Conservation (phyloP, 2,797 vertebrate genomes). For the Ceyx erithaca region DNA sequence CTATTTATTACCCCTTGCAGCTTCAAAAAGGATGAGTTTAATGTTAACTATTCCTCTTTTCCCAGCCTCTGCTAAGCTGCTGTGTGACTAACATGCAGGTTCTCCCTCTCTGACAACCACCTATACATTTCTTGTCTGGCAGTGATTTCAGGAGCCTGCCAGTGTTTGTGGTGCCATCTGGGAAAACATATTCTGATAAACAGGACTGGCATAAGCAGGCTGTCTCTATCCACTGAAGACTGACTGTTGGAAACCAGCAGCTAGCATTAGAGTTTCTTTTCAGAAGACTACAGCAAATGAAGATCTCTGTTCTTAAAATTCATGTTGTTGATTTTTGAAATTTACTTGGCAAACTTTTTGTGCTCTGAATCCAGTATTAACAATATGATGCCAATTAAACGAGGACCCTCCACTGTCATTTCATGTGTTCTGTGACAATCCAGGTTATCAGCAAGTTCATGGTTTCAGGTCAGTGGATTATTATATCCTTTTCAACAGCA, state of each 20-base stretch:
- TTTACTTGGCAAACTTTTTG: not conserved
- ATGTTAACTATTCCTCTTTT: not conserved
- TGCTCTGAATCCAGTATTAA: not conserved
- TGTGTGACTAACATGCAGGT: not conserved
- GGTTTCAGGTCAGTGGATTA: not conserved
- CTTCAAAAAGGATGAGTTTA: not conserved
- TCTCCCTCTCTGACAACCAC: not conserved
- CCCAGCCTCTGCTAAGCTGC: not conserved
- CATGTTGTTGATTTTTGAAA: not conserved
- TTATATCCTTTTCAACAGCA: not conserved
- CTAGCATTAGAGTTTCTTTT: not conserved
- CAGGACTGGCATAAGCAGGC: not conserved
- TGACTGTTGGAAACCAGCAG: not conserved
- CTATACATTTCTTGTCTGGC: not conserved
- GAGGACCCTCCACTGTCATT: not conserved
- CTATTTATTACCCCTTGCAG: not conserved
- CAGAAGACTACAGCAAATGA: not conserved
- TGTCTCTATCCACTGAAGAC: not conserved
- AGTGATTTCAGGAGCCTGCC: not conserved
- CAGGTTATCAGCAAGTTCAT: not conserved
- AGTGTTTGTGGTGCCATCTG: slow-evolving; percentile 21
- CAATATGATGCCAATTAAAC: not conserved
- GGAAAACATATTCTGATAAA: slow-evolving; percentile 13
- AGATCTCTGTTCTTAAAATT: not conserved
- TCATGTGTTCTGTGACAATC: not conserved